These are phyloP conservation scores for Lamprotornis superbus DNA, from an alignment of 2,113 vertebrate genomes.

Conservation along the genomic window DNA sequence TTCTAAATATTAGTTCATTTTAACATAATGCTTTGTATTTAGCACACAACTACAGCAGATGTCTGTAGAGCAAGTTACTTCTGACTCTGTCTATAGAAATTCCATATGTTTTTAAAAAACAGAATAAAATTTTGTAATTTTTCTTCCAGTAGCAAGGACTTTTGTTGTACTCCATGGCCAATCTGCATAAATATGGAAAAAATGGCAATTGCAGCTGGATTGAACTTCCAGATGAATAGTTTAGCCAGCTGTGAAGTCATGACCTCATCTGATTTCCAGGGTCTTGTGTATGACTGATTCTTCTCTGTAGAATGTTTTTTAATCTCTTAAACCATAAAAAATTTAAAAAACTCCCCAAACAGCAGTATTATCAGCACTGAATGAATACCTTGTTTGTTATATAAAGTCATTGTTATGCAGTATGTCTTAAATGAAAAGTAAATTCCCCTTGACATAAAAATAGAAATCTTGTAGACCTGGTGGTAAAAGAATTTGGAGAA, in stretches of 20 bases:
- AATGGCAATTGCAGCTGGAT: slow-evolving; percentile 26
- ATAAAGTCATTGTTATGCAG: background rate
- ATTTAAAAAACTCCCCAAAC: background rate
- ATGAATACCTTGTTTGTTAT: slow-evolving; percentile 60
- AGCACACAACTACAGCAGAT: background rate
- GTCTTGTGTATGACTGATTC: background rate
- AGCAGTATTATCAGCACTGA: slow-evolving; percentile 44
- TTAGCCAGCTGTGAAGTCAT: slow-evolving; percentile 42
- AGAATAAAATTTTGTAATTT: background rate
- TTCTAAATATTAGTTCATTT: background rate
- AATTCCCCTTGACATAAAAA: background rate
- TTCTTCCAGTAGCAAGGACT: background rate
- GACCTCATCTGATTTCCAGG: slow-evolving; percentile 51
- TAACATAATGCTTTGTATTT: background rate
- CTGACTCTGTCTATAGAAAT: background rate
- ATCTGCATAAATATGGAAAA: background rate
- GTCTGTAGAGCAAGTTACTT: background rate
- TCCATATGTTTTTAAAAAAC: background rate
- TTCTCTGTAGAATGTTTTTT: slow-evolving; percentile 13
- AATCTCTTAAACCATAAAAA: slow-evolving; percentile 32
- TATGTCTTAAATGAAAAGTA: background rate
- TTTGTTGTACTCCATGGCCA: slow-evolving; percentile 15
- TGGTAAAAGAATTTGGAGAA: background rate
- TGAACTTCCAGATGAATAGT: slow-evolving; percentile 22
- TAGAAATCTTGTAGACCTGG: background rate